A percentile compares a stretch with the other conserved stretches of the same genome.
These are phyloP conservation scores for Lasioglossum villosulum DNA, from an alignment of 2,888 invertebrate genomes.

Conservation along the genomic window DNA sequence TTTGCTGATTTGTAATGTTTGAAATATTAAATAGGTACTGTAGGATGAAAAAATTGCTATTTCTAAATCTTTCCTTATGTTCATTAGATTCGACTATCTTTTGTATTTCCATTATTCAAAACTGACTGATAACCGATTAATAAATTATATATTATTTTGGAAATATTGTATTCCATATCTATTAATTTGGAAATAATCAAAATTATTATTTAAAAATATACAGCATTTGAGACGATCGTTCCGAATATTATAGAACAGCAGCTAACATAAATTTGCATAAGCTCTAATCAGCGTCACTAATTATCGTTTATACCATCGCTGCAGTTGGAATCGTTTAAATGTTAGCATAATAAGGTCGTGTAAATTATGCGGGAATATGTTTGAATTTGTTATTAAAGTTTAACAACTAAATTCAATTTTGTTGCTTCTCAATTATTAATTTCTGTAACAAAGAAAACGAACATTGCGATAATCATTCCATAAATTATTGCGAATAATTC, in stretches of 20 bases:
- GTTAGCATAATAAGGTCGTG: not conserved
- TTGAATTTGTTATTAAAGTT: not conserved
- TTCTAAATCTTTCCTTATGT: not conserved
- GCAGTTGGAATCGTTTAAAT: not conserved
- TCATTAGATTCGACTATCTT: not conserved
- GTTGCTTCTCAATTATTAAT: not conserved
- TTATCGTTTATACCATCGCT: not conserved
- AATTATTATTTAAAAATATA: too few relatives aligned
- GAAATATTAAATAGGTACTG: too few relatives aligned
- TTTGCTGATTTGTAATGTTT: too few relatives aligned
- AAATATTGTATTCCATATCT: not conserved
- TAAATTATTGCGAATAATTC: not conserved
- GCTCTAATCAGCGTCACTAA: constrained; percentile 3
- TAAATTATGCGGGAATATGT: not conserved
- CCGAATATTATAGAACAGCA: not conserved
- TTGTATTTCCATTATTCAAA: not conserved
- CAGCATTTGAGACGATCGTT: not conserved
- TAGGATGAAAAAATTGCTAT: not conserved
- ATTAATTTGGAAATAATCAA: too few relatives aligned
- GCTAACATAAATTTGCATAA: constrained; percentile 25
- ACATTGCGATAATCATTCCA: not conserved
- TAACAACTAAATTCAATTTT: not conserved
- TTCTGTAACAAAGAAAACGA: not conserved
- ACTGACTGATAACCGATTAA: too few relatives aligned
- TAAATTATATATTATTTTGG: not conserved